Base-by-base conservation (phyloP, 2,888 invertebrate species). In the Drosophila paranaensis region DNA sequence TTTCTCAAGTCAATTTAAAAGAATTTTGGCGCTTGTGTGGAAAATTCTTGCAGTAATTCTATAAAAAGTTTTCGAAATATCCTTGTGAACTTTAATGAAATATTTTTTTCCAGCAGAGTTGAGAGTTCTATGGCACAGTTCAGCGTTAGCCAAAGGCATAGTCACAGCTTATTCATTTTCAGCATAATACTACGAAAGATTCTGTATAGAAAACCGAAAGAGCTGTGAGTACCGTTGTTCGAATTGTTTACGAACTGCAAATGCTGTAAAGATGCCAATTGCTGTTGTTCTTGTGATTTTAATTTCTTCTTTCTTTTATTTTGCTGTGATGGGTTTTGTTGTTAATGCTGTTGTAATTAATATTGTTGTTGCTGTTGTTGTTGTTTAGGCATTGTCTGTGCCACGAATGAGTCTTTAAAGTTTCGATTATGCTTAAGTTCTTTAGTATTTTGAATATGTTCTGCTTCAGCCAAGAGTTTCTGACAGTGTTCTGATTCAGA, bases 141-240 rank as follows among this genome's bases (percentile, higher is more conserved):
- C 58, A 63, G 60, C 71, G 60, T 67, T 58, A 89, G 74, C 74
- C 60, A 79, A 62, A 86, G 90, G 60, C 71, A 83, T 69, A 89
- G 69, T 74, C 91, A 91, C 76, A 90, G 89, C 45, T 70, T 91
- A 62, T 90, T 80, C 74, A 63, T 91, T 70, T 82, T 90, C 78
- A 81, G 83, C 67, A 81, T 91, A 64, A 86, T 90, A 71, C 76
- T 92, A 67, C 88, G 90, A 76, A 91, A 91, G 71, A 82, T 91
- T 67, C 74, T 92, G 25, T 90, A 79, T 83, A 90, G 77, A 86
- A 84, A 82, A 45, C 88, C 91, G 1, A 61, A 82, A 33, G 88
- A 81, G 56, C 83, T 90, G 92, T 92, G 85, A 92, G 91, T 91
- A 91, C 54, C 35, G 13, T 57, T 48, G 56, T 48, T 60, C 33